Evolutionary conservation across 1,140 invertebrate species (phyloP).

Genomic region (Conopomorpha cramerella): DNA sequence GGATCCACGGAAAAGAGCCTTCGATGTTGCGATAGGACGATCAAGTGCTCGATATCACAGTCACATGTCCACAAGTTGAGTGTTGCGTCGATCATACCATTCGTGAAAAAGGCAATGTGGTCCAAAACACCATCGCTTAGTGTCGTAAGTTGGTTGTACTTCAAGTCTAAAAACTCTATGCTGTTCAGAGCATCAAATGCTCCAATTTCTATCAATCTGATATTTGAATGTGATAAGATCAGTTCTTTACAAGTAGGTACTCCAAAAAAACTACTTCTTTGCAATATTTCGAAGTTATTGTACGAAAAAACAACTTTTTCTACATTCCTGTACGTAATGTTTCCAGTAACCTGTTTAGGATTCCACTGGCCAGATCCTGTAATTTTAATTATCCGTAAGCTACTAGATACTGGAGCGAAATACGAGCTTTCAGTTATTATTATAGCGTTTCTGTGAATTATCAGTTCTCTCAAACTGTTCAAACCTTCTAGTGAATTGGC

Average conservation of each 20-base stretch:
- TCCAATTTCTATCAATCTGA: constrained; percentile 23
- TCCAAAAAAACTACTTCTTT: too few species aligned
- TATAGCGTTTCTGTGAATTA: too few species aligned
- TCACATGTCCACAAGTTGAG: constrained; percentile 36
- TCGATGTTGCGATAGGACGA: too few species aligned
- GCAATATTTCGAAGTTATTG: constrained; percentile 26
- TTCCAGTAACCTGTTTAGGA: constrained; percentile 29
- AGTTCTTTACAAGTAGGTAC: too few species aligned
- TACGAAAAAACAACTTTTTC: constrained; percentile 26
- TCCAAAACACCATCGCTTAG: constrained; percentile 25
- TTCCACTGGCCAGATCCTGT: constrained; percentile 28
- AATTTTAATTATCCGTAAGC: too few species aligned
- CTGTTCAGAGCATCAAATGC: constrained; percentile 31
- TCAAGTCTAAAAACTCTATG: constrained; percentile 30
- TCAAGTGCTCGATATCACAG: constrained; percentile 21
- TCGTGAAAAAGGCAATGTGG: too few species aligned
- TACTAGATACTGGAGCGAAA: too few species aligned
- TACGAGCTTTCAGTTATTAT: too few species aligned
- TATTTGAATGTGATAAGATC: constrained; percentile 29
- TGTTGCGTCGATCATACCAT: too few species aligned
- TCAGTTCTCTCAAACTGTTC: too few species aligned
- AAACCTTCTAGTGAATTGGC: too few species aligned
- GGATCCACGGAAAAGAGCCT: constrained; percentile 24
- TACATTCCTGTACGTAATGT: constrained; percentile 11
- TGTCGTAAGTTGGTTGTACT: constrained; percentile 28